Conservation (phyloP, 2,888 invertebrate genomes). For the Xestia sexstrigata region DNA sequence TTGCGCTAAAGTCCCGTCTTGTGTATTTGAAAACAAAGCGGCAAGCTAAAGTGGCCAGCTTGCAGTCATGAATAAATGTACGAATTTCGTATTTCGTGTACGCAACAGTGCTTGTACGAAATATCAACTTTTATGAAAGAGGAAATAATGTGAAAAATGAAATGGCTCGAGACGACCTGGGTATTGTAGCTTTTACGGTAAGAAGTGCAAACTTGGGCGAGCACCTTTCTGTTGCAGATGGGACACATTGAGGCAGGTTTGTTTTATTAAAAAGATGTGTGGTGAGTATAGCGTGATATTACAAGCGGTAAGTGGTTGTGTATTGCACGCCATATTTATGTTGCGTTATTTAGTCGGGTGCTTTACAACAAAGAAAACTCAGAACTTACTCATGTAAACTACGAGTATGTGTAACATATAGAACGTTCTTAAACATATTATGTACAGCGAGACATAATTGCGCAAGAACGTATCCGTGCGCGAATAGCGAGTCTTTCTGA, state of each 20-base stretch:
- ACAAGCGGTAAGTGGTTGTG: slow-evolving; percentile 17
- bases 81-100: slow-evolving; percentile 75
- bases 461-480: background rate
- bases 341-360: background rate
- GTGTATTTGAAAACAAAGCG: slow-evolving; percentile 75
- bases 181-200: slow-evolving; percentile 64
- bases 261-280: slow-evolving; percentile 42
- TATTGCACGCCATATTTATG: background rate
- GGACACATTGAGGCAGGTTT: slow-evolving; percentile 57
- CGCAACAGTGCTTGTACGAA: slow-evolving; percentile 73
- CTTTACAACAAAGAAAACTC: background rate
- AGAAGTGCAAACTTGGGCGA: slow-evolving; percentile 57
- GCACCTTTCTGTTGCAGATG: slow-evolving; percentile 66
- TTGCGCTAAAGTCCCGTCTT: slow-evolving; percentile 69
- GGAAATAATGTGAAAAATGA: slow-evolving; percentile 77
- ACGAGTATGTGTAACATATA: background rate
- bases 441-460: background rate
- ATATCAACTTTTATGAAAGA: slow-evolving; percentile 75
- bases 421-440: background rate
- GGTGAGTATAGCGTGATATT: slow-evolving; percentile 27
- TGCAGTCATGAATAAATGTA: slow-evolving; percentile 78
- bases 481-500: background rate
- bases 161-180: slow-evolving; percentile 74
- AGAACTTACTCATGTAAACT: background rate
- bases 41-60: slow-evolving; percentile 71